Evolutionary conservation across 92 coral and sea anemone species (phyloP).

Genomic region (Diadumene lineata): DNA sequence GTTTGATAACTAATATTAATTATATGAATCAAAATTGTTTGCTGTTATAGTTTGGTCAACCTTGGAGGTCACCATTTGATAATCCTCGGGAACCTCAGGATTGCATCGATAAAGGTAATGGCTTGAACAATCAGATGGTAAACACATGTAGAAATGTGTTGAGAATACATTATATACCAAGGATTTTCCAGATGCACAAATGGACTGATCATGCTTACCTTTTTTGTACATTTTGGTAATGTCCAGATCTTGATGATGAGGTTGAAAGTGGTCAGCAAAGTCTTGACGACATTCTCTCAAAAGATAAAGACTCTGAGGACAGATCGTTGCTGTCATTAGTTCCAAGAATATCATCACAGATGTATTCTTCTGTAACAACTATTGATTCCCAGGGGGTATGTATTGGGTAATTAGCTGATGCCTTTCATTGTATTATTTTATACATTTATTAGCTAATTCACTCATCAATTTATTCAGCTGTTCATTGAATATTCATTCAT

Average conservation of each 20-base stretch:
- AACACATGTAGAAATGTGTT: too few relatives aligned
- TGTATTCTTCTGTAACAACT: slow-evolving; percentile 66
- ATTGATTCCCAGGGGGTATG: slow-evolving; percentile 85
- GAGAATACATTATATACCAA: too few relatives aligned
- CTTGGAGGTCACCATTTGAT: slow-evolving; percentile 54
- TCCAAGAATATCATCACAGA: slow-evolving; percentile 60
- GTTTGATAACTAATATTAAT: neutral
- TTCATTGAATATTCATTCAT: neutral
- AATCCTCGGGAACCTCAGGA: slow-evolving; percentile 33
- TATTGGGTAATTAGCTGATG: too few relatives aligned
- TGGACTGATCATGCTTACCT: too few relatives aligned
- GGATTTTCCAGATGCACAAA: too few relatives aligned
- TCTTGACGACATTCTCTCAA: slow-evolving; percentile 77
- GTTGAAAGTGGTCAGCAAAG: slow-evolving; percentile 71
- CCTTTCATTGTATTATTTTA: too few relatives aligned
- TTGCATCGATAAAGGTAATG: slow-evolving; percentile 55
- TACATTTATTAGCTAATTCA: neutral
- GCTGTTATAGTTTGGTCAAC: slow-evolving; percentile 45
- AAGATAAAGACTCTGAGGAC: slow-evolving; percentile 18
- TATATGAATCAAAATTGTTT: too few relatives aligned
- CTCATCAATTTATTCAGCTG: neutral
- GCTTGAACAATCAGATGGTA: too few relatives aligned
- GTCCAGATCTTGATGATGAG: slow-evolving; percentile 83
- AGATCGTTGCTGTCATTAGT: slow-evolving; percentile 27
- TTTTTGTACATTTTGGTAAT: neutral